Evolutionary conservation across 2,113 vertebrate genomes (phyloP).

Genomic region (Odontesthes bonariensis): DNA sequence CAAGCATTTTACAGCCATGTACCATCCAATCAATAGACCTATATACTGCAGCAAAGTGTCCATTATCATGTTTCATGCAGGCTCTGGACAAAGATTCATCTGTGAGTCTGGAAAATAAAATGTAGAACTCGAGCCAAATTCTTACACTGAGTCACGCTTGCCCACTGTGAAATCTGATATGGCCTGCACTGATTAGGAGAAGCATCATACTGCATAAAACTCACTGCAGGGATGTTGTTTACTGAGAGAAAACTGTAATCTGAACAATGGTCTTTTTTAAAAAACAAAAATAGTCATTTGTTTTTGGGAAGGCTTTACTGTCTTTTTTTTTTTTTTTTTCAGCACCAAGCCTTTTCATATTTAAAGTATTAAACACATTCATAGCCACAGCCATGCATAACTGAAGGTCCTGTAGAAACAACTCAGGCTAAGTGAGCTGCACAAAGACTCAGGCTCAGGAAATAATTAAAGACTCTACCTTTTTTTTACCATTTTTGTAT

Average conservation of each 20-base stretch:
- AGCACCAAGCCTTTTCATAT: conserved; percentile 20
- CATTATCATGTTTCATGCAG: conserved; percentile 54
- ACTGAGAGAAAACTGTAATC: conserved; percentile 43
- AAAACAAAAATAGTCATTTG: conserved; percentile 22
- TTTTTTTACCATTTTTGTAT: conserved; percentile 7
- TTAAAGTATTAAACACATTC: conserved; percentile 22
- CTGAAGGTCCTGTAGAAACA: conserved; percentile 10
- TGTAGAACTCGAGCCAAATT: conserved; percentile 65
- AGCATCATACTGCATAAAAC: conserved; percentile 49
- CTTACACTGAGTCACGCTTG: conserved; percentile 70
- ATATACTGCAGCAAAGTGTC: conserved; percentile 35
- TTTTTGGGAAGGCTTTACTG: background rate
- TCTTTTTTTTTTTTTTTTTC: conserved; percentile 10
- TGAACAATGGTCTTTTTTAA: conserved; percentile 23
- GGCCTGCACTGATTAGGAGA: conserved; percentile 63
- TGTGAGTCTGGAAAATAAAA: conserved; percentile 68
- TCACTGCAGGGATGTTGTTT: conserved; percentile 44
- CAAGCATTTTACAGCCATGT: conserved; percentile 31
- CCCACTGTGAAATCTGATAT: conserved; percentile 74
- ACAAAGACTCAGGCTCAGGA: conserved; percentile 5
- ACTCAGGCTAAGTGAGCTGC: conserved; percentile 29
- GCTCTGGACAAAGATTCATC: conserved; percentile 58
- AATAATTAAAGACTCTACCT: background rate
- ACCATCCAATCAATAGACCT: conserved; percentile 25
- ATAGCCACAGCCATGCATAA: conserved; percentile 13